Conservation (phyloP, 1,140 invertebrate genomes). For the Stenopsyche tienmushanensis region DNA sequence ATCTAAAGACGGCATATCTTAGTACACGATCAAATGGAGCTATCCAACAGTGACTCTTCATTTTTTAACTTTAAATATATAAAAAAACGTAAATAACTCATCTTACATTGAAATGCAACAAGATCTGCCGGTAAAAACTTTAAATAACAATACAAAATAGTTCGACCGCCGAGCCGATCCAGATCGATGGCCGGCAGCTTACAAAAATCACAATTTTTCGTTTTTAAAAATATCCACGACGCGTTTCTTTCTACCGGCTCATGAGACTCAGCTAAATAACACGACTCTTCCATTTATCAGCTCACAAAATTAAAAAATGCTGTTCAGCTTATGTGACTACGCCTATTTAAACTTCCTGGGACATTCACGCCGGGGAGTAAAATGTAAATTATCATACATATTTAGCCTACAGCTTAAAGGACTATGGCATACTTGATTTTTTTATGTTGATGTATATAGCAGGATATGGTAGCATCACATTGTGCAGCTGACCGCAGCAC, state of each 20-base stretch:
- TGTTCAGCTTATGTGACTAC: conserved; percentile 36
- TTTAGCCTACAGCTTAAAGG: conserved; percentile 38
- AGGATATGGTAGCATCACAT: conserved; percentile 59
- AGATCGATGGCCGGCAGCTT: too few relatives aligned
- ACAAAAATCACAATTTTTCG: neutral
- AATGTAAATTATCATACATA: conserved; percentile 40
- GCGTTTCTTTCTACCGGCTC: neutral
- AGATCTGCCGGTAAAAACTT: conserved; percentile 15
- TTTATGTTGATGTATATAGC: conserved; percentile 46
- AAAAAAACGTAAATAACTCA: neutral
- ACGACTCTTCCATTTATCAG: neutral
- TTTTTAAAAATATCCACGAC: neutral
- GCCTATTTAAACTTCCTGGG: conserved; percentile 32
- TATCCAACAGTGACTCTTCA: conserved; percentile 28
- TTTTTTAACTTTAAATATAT: neutral
- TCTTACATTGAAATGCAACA: neutral
- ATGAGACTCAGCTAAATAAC: neutral
- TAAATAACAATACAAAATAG: conserved; percentile 11
- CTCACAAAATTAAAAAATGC: conserved; percentile 33
- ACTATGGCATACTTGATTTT: conserved; percentile 41
- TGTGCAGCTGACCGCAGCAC: conserved; percentile 46
- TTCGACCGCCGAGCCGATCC: neutral
- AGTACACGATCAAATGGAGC: conserved; percentile 34
- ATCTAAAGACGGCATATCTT: conserved; percentile 40
- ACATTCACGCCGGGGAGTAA: conserved; percentile 37